phyloP scores from a whole-genome alignment of 2,888 invertebrate species.

The Luperina nickerlii region DNA sequence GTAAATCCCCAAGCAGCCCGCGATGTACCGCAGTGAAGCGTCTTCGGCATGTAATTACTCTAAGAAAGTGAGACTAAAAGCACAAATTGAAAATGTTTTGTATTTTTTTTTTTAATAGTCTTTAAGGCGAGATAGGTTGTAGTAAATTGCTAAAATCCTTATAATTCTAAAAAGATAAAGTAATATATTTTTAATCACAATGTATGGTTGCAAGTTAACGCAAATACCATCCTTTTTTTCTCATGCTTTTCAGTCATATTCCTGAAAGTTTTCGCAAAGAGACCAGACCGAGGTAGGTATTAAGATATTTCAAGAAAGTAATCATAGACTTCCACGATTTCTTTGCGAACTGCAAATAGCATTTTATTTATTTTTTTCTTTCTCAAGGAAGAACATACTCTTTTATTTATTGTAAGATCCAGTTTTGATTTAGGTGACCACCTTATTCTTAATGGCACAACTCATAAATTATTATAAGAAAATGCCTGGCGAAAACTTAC shows the following conservation, averaged over 20 bases:
- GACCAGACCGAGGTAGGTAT: background rate
- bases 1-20: too few relatives aligned
- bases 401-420: background rate
- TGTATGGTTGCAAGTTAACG: too few relatives aligned
- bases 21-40: too few relatives aligned
- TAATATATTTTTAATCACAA: background rate
- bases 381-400: too few relatives aligned
- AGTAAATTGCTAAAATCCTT: too few relatives aligned
- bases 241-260: background rate
- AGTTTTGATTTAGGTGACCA: background rate
- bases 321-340: constrained; percentile 23
- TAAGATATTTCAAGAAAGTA: constrained; percentile 30
- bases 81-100: too few relatives aligned
- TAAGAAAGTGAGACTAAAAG: too few relatives aligned
- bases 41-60: too few relatives aligned
- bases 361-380: constrained; percentile 8
- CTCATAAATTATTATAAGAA: background rate
- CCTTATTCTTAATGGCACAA: background rate
- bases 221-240: background rate
- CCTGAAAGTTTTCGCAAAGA: background rate
- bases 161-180: too few relatives aligned
- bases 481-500: background rate
- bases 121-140: too few relatives aligned
- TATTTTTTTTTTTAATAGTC: too few relatives aligned
- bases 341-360: background rate